These are phyloP conservation scores for Drosophila repletoides DNA, from an alignment of 1,140 invertebrate species.

Conservation along the genomic window DNA sequence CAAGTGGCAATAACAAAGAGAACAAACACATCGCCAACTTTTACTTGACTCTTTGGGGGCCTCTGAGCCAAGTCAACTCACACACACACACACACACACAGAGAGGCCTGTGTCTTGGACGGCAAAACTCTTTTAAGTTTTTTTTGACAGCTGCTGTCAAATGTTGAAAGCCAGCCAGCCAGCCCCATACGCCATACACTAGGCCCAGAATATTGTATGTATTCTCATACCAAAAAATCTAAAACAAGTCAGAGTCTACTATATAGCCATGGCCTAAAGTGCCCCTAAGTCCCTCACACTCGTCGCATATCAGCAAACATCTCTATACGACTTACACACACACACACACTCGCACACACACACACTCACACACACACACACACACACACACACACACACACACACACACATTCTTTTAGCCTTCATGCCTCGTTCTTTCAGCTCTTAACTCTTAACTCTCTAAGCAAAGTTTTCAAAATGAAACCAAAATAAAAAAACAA, in stretches of 20 bases:
- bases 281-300: constrained; percentile 33
- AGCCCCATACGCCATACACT: constrained; percentile 41
- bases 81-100: too few species aligned
- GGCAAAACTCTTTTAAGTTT: constrained; percentile 77
- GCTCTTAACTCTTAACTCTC: too few species aligned
- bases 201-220: constrained; percentile 15
- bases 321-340: constrained; percentile 41
- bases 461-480: constrained; percentile 61
- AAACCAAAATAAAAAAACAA: constrained; percentile 21
- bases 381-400: constrained; percentile 20
- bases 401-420: constrained; percentile 12
- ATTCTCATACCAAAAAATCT: constrained; percentile 69
- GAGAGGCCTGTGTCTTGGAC: constrained; percentile 43
- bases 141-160: constrained; percentile 80
- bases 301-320: constrained; percentile 49
- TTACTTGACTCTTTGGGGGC: constrained; percentile 19
- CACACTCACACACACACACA: constrained; percentile 15
- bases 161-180: constrained; percentile 75
- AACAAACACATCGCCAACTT: constrained; percentile 39
- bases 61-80: constrained; percentile 48
- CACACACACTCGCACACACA: constrained; percentile 30
- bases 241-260: constrained; percentile 65
- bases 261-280: constrained; percentile 45
- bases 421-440: constrained; percentile 43
- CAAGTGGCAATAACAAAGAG: constrained; percentile 54